Evolutionary conservation across 2,888 invertebrate genomes (phyloP).

Genomic region (Trissolcus japonicus): DNA sequence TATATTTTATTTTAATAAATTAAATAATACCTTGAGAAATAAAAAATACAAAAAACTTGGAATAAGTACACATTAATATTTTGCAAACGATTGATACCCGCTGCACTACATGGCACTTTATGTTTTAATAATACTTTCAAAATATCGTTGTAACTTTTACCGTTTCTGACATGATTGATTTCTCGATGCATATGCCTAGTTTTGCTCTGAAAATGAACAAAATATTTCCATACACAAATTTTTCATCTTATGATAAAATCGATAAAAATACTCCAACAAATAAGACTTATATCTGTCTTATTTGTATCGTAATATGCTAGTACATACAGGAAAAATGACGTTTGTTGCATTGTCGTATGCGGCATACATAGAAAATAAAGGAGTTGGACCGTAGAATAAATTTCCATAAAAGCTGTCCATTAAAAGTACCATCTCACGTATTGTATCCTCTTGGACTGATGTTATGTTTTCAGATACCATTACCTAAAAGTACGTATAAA

Average conservation of each 20-base stretch:
- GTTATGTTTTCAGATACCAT: slow-evolving; percentile 80
- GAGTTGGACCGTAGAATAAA: slow-evolving; percentile 77
- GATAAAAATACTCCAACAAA: neutral
- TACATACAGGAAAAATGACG: slow-evolving; percentile 80
- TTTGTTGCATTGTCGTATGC: slow-evolving; percentile 81
- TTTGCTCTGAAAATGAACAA: slow-evolving; percentile 41
- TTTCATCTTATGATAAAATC: neutral
- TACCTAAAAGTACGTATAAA: slow-evolving; percentile 75
- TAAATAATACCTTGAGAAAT: slow-evolving; percentile 6
- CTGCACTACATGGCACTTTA: slow-evolving; percentile 8
- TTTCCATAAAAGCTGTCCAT: slow-evolving; percentile 85
- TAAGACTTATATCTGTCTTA: too few relatives aligned
- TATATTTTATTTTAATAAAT: neutral
- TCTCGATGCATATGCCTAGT: slow-evolving; percentile 58
- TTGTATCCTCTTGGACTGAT: slow-evolving; percentile 81
- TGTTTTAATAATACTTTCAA: slow-evolving; percentile 33
- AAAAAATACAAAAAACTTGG: neutral
- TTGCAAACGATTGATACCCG: neutral
- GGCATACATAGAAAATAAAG: slow-evolving; percentile 84
- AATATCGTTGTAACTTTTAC: slow-evolving; percentile 52
- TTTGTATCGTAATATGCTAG: neutral
- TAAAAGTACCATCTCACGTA: slow-evolving; percentile 83
- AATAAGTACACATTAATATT: neutral
- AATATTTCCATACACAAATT: neutral
- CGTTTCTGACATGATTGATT: slow-evolving; percentile 36